Percentiles rank a stretch among this genome's conserved stretches.
Evolutionary conservation across 2,113 vertebrate species (phyloP).

Genomic region (Sinocyclocheilus anshuiensis): DNA sequence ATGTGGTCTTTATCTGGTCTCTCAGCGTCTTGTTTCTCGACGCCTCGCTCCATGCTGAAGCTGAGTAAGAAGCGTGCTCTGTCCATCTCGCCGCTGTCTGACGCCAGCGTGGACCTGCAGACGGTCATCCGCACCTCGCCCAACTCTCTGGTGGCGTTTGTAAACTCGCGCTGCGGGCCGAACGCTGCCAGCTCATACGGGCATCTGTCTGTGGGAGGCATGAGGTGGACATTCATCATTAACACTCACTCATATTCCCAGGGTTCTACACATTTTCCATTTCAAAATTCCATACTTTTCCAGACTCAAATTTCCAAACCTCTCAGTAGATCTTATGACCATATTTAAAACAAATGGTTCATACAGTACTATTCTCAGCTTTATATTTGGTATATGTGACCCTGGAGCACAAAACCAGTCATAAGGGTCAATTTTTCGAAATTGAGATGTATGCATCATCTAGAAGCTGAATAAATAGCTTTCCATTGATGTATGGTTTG

Average conservation of each 20-base stretch:
- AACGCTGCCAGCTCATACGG: slow-evolving; percentile 87
- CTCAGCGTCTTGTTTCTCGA: slow-evolving; percentile 87
- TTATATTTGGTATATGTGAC: no score
- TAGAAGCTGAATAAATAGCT: no score
- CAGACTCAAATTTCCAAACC: no score
- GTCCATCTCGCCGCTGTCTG: slow-evolving; percentile 95
- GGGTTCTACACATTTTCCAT: no score
- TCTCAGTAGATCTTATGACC: no score
- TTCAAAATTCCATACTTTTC: no score
- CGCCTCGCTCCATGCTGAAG: slow-evolving; percentile 86
- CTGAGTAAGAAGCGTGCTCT: slow-evolving; percentile 93
- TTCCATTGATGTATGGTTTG: no score
- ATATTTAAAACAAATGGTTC: no score
- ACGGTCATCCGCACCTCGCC: slow-evolving; percentile 96
- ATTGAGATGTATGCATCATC: no score
- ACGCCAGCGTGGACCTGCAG: slow-evolving; percentile 93
- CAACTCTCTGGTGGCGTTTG: slow-evolving; percentile 94
- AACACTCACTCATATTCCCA: neutral
- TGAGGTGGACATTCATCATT: slow-evolving; percentile 79
- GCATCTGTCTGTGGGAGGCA: slow-evolving; percentile 91
- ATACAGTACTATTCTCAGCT: no score
- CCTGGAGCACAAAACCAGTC: no score
- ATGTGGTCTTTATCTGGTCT: neutral
- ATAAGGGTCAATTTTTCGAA: no score
- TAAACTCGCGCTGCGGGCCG: slow-evolving; percentile 90